These are phyloP conservation scores for Wasmannia auropunctata DNA, from an alignment of 1,140 invertebrate species.

Conservation along the genomic window DNA sequence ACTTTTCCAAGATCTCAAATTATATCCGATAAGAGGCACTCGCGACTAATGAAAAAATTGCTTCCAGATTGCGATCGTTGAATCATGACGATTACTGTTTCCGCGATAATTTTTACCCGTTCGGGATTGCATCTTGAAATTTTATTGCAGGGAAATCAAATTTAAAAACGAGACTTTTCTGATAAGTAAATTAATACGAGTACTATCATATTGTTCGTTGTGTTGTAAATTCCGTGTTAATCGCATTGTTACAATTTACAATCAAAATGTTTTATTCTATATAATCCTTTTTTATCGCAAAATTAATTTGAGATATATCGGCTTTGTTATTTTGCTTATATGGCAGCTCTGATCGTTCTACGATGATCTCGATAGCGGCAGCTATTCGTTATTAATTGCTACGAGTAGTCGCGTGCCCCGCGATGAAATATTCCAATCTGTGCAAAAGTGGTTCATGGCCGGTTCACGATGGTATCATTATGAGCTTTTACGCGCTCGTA, in stretches of 20 bases:
- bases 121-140: neutral
- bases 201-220: neutral
- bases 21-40: constrained; percentile 55
- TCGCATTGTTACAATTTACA: neutral
- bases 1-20: constrained; percentile 22
- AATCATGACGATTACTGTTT: constrained; percentile 1
- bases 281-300: neutral
- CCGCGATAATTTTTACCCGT: constrained; percentile 15
- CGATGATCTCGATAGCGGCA: neutral
- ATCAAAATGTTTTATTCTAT: neutral
- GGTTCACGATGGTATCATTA: constrained; percentile 32
- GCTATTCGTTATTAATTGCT: constrained; percentile 47
- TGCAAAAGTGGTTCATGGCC: constrained; percentile 30
- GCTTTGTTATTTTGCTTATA: neutral
- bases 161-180: neutral
- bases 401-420: neutral
- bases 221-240: neutral
- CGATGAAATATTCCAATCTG: constrained; percentile 20
- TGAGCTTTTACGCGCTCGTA: constrained; percentile 59
- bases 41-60: constrained; percentile 52
- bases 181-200: constrained; percentile 6
- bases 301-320: neutral
- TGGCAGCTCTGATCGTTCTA: neutral
- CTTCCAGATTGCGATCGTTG: constrained; percentile 37
- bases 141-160: constrained; percentile 14